These are phyloP conservation scores for Styela clava DNA, from an alignment of 23 tunicate genomes.

Conservation along the genomic window DNA sequence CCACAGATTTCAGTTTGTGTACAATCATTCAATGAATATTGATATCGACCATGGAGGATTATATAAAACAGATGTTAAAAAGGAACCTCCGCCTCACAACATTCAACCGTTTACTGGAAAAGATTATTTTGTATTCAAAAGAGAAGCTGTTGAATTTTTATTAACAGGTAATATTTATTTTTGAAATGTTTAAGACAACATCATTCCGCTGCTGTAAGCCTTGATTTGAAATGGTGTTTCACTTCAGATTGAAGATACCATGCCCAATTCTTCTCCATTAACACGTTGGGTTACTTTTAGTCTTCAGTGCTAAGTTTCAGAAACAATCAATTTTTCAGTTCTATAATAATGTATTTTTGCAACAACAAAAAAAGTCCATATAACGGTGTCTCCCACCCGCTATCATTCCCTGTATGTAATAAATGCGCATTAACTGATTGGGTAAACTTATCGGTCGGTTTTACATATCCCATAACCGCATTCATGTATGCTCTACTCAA, in stretches of 20 bases:
- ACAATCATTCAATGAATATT: conserved; percentile 14
- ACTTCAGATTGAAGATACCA: too few species aligned
- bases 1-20: conserved; percentile 53
- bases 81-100: conserved; percentile 48
- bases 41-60: conserved; percentile 1
- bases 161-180: conserved; percentile 32
- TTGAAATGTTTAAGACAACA: too few species aligned
- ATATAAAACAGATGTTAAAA: conserved; percentile 27
- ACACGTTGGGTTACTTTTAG: too few species aligned
- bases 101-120: conserved; percentile 67
- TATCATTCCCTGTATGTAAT: too few species aligned
- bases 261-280: too few species aligned
- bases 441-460: too few species aligned
- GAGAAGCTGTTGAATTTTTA: conserved; percentile 67
- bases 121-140: conserved; percentile 54
- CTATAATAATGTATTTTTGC: not conserved
- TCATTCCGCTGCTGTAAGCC: not conserved
- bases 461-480: too few species aligned
- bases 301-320: too few species aligned
- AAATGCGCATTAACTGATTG: too few species aligned
- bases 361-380: not conserved
- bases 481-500: too few species aligned
- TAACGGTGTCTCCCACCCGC: too few species aligned
- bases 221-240: not conserved
- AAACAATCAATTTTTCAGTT: too few species aligned